Conservation (phyloP, 2,797 vertebrate species). For the Botia almorhae region DNA sequence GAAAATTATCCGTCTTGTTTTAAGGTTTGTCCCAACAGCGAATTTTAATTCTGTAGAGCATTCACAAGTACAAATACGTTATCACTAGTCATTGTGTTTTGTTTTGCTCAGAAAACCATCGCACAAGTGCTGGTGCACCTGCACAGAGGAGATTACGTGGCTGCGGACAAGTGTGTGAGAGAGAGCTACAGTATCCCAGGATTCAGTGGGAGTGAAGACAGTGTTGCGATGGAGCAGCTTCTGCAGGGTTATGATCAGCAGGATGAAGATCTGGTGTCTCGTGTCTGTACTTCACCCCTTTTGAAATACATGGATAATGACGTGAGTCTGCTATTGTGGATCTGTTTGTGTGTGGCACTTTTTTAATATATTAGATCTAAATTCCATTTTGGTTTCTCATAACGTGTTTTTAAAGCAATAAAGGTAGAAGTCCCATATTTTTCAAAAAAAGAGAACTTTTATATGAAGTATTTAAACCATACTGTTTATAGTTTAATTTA, state of each 20-base stretch:
- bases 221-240: constrained; percentile 90
- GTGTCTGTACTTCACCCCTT: constrained; percentile 85
- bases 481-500: no score
- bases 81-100: neutral
- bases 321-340: constrained; percentile 46
- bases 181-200: constrained; percentile 95
- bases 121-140: constrained; percentile 89
- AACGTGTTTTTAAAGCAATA: no score
- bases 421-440: no score
- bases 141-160: constrained; percentile 86
- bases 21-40: constrained; percentile 75
- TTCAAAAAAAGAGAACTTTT: no score
- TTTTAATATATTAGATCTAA: neutral
- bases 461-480: no score
- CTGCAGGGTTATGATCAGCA: constrained; percentile 92
- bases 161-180: constrained; percentile 84
- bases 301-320: constrained; percentile 92
- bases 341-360: neutral
- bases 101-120: constrained; percentile 83
- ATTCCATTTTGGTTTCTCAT: no score
- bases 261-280: constrained; percentile 85
- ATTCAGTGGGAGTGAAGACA: constrained; percentile 95
- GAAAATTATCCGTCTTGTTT: constrained; percentile 89
- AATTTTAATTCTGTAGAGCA: neutral
- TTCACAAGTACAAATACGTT: neutral